Conservation (phyloP, 1,140 invertebrate genomes). For the Polypedilum pembai region DNA sequence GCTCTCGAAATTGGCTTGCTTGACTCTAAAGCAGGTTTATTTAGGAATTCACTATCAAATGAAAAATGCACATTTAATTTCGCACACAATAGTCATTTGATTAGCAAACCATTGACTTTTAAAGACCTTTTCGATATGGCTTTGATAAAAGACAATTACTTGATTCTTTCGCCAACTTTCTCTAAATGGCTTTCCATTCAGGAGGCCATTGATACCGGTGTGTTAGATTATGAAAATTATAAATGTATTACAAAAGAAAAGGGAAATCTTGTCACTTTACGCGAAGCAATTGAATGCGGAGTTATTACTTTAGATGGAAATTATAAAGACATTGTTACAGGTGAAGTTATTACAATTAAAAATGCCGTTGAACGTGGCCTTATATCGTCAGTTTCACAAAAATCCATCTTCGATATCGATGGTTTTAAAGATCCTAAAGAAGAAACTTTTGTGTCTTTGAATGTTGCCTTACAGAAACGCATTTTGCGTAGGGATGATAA, state of each 20-base stretch:
- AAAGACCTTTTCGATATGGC: slow-evolving; percentile 71
- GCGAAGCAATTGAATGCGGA: slow-evolving; percentile 64
- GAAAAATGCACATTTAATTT: slow-evolving; percentile 67
- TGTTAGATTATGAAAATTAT: slow-evolving; percentile 66
- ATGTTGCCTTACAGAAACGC: slow-evolving; percentile 67
- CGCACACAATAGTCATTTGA: slow-evolving; percentile 61
- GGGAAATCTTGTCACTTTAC: slow-evolving; percentile 65
- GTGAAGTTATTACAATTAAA: slow-evolving; percentile 56
- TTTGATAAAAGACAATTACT: slow-evolving; percentile 63
- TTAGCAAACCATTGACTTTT: slow-evolving; percentile 75
- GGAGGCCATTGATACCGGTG: slow-evolving; percentile 67
- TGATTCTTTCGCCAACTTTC: slow-evolving; percentile 67
- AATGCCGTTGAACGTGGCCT: slow-evolving; percentile 73
- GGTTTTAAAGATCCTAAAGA: slow-evolving; percentile 72
- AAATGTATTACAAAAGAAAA: slow-evolving; percentile 70
- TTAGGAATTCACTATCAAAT: slow-evolving; percentile 71
- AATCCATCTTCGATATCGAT: slow-evolving; percentile 79
- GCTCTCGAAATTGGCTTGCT: slow-evolving; percentile 61
- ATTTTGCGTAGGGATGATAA: slow-evolving; percentile 61
- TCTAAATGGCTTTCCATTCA: slow-evolving; percentile 61
- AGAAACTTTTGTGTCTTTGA: slow-evolving; percentile 70
- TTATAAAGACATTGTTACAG: slow-evolving; percentile 57
- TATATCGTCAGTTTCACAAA: slow-evolving; percentile 73
- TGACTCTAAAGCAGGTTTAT: slow-evolving; percentile 64
- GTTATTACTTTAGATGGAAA: slow-evolving; percentile 61